These are phyloP conservation scores for Narcine bancroftii DNA, from an alignment of 2,113 vertebrate genomes.

Conservation along the genomic window DNA sequence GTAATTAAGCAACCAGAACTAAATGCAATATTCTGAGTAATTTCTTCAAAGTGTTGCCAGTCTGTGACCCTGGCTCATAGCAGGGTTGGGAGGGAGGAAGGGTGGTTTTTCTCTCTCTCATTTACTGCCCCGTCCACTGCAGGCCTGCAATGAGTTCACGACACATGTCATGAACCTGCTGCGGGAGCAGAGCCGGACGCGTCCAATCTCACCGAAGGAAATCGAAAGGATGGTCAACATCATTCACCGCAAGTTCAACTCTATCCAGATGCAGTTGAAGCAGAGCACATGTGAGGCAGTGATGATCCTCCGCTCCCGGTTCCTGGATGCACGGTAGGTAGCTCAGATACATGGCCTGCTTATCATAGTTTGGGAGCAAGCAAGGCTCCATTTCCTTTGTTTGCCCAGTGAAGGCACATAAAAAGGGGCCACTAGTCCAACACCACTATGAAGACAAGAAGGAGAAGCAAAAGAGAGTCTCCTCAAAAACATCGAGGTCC, in stretches of 20 bases:
- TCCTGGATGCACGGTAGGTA: slow-evolving; percentile 88
- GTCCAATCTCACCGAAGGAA: slow-evolving; percentile 95
- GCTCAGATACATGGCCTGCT: too few species aligned
- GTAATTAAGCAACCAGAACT: too few species aligned
- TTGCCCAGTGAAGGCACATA: too few species aligned
- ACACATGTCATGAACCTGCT: slow-evolving; percentile 98
- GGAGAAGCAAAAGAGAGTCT: too few species aligned
- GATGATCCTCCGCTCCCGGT: slow-evolving; percentile 96
- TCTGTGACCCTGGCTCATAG: neutral
- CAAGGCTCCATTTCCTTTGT: too few species aligned
- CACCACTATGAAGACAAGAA: too few species aligned
- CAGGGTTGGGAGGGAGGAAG: too few species aligned
- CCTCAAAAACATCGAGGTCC: too few species aligned
- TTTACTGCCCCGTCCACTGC: slow-evolving; percentile 36
- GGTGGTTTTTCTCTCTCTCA: neutral
- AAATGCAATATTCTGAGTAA: too few species aligned
- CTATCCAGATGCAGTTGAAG: slow-evolving; percentile 98
- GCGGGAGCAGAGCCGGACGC: slow-evolving; percentile 87
- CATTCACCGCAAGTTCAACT: slow-evolving; percentile 99
- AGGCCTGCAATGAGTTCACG: slow-evolving; percentile 97
- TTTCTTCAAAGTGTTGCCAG: too few species aligned
- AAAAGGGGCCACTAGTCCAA: too few species aligned
- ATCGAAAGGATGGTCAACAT: slow-evolving; percentile 97
- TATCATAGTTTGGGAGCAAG: too few species aligned
- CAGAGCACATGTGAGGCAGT: slow-evolving; percentile 97